Conservation (phyloP, 2,113 vertebrate species). For the Pseudolaguvia tuberculata region DNA sequence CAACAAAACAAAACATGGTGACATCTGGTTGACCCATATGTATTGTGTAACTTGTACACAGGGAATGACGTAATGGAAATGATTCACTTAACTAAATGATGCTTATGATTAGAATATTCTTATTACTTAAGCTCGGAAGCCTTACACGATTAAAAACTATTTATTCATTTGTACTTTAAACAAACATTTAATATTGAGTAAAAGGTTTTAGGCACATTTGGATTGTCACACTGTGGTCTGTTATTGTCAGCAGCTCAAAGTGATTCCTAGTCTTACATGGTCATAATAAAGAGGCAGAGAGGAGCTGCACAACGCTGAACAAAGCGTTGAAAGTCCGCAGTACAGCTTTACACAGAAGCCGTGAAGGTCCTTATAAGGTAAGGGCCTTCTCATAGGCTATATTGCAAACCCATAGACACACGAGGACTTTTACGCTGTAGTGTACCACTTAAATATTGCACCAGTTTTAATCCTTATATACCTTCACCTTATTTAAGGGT, state of each 20-base stretch:
- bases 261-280: constrained; percentile 63
- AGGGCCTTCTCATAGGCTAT: constrained; percentile 46
- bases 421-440: constrained; percentile 15
- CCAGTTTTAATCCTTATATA: constrained; percentile 19
- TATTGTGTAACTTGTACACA: neutral
- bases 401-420: constrained; percentile 51
- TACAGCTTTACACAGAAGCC: constrained; percentile 49
- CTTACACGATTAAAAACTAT: neutral
- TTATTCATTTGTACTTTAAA: neutral
- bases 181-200: constrained; percentile 6
- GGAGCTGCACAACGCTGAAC: constrained; percentile 43
- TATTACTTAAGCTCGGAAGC: too few relatives aligned
- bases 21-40: neutral
- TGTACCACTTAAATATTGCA: constrained; percentile 22
- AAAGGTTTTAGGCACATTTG: neutral
- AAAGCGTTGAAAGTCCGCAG: constrained; percentile 40
- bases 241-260: constrained; percentile 6
- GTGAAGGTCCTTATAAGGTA: constrained; percentile 64
- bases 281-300: constrained; percentile 54
- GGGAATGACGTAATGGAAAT: neutral
- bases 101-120: neutral
- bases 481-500: neutral
- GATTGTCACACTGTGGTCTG: neutral
- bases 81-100: neutral
- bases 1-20: neutral